Evolutionary conservation across 2,888 invertebrate species (phyloP).

Genomic region (Epirrhoe tristata): DNA sequence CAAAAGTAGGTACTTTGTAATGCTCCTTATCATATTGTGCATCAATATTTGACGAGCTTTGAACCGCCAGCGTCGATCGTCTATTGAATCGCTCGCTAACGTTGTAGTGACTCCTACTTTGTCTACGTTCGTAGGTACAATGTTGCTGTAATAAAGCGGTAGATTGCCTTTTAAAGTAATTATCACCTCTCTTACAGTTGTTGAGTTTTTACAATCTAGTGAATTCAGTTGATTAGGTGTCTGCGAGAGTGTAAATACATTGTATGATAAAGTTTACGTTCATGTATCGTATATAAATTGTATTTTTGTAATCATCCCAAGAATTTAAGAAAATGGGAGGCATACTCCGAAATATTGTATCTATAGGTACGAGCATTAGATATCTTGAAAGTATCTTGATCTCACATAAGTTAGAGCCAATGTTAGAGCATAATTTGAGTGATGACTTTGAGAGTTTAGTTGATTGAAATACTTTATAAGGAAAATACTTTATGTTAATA

Average conservation of each 20-base stretch:
- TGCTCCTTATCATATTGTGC: conserved; percentile 13
- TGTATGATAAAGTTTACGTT: neutral
- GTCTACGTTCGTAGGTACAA: conserved; percentile 11
- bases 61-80: conserved; percentile 2
- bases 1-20: conserved; percentile 21
- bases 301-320: too few relatives aligned
- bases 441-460: too few relatives aligned
- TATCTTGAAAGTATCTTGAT: too few relatives aligned
- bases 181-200: neutral
- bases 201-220: neutral
- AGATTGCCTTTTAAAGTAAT: conserved; percentile 1
- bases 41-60: conserved; percentile 31
- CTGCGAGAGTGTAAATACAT: neutral
- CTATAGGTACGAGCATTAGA: too few relatives aligned
- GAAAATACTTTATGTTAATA: too few relatives aligned
- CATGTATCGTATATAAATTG: too few relatives aligned
- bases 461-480: too few relatives aligned
- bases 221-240: neutral
- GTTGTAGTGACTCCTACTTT: conserved; percentile 14
- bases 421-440: too few relatives aligned
- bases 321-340: too few relatives aligned
- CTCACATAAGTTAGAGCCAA: too few relatives aligned
- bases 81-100: conserved; percentile 16
- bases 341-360: too few relatives aligned
- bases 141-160: conserved; percentile 13